phyloP scores from a whole-genome alignment of 92 coral and sea anemone species.

The Actinostola sp. region DNA sequence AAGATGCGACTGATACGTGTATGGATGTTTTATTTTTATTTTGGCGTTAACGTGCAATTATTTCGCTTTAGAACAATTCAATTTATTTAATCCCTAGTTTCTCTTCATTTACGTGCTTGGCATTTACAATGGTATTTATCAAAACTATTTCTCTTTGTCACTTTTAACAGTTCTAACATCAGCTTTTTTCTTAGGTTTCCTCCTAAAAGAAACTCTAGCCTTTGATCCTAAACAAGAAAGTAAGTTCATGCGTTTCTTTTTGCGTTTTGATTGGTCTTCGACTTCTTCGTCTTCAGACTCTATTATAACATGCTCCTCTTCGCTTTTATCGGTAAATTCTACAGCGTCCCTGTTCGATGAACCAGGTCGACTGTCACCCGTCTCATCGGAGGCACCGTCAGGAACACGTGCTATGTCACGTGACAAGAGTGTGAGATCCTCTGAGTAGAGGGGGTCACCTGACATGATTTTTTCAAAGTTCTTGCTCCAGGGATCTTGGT shows the following conservation, averaged over 20 bases:
- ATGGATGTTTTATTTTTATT: no score
- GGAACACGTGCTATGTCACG: slow-evolving; percentile 52
- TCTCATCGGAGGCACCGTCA: slow-evolving; percentile 66
- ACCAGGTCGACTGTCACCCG: slow-evolving; percentile 24
- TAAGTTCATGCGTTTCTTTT: slow-evolving; percentile 24
- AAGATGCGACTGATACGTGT: no score
- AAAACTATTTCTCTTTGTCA: slow-evolving; percentile 2
- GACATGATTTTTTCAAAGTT: slow-evolving; percentile 30
- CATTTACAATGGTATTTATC: no score
- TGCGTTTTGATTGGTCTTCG: slow-evolving; percentile 11
- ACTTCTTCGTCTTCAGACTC: slow-evolving; percentile 26
- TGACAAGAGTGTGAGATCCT: slow-evolving; percentile 13
- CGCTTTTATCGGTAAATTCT: slow-evolving; percentile 12
- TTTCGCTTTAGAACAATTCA: no score
- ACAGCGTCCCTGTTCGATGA: slow-evolving; percentile 4
- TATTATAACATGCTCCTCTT: slow-evolving; percentile 3
- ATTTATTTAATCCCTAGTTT: no score
- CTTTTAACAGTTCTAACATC: neutral
- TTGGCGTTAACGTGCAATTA: no score
- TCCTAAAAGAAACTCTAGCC: slow-evolving; percentile 50
- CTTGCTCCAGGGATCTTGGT: slow-evolving; percentile 50
- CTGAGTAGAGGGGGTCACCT: slow-evolving; percentile 18
- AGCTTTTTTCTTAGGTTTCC: slow-evolving; percentile 17
- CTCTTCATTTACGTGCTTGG: no score
- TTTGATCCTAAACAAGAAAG: slow-evolving; percentile 57